Evolutionary conservation across 2,113 vertebrate genomes (phyloP).

Genomic region (Phycodurus eques): DNA sequence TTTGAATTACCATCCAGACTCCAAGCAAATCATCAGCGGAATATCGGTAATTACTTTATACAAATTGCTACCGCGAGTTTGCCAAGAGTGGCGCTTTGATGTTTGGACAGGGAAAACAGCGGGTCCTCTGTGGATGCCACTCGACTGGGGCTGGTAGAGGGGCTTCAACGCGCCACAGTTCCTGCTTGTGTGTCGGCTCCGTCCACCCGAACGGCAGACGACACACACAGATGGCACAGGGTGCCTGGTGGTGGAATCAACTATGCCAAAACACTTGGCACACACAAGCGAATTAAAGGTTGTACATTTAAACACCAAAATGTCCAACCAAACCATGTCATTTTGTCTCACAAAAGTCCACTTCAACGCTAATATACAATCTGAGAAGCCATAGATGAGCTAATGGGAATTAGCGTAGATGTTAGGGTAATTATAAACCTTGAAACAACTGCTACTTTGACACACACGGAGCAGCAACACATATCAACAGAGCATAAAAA

Average conservation of each 20-base stretch:
- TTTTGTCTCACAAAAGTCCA: too few relatives aligned
- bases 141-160: conserved; percentile 29
- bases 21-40: not conserved
- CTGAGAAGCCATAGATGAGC: too few relatives aligned
- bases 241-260: conserved; percentile 52
- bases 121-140: conserved; percentile 46
- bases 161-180: conserved; percentile 53
- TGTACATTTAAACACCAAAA: too few relatives aligned
- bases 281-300: too few relatives aligned
- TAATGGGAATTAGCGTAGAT: too few relatives aligned
- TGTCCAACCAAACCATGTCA: too few relatives aligned
- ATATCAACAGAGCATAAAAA: too few relatives aligned
- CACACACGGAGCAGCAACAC: too few relatives aligned
- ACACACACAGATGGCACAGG: conserved; percentile 29
- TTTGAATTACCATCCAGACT: conserved; percentile 36
- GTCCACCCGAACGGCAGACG: conserved; percentile 47
- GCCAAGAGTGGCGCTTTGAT: conserved; percentile 6
- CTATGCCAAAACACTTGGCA: conserved; percentile 66
- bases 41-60: conserved; percentile 28
- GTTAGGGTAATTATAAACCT: too few relatives aligned
- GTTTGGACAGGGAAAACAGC: conserved; percentile 38
- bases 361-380: too few relatives aligned
- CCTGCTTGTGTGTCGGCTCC: conserved; percentile 29
- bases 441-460: too few relatives aligned
- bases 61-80: conserved; percentile 31